Evolutionary conservation across 2,888 invertebrate species (phyloP), one percentile per base, ranked within the genome.

Genomic region (Cremastinae sp.): DNA sequence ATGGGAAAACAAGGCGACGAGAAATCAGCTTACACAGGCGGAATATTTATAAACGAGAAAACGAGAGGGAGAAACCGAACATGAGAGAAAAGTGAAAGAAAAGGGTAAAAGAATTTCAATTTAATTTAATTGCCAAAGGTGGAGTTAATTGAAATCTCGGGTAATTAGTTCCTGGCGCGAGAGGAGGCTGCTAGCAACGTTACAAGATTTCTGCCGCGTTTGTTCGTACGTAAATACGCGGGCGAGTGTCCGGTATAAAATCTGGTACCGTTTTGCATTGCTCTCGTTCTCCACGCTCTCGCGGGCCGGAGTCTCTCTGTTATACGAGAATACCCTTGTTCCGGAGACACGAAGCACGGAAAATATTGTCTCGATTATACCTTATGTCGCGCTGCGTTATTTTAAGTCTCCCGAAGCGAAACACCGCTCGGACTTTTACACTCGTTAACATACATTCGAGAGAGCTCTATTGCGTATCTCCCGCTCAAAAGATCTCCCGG

Each of bases 61-160:
- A 56, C 7, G 61, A 59, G 61, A 59, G 14, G 47, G 8, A 45
- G n/a, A 14, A 49, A 49, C 28, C 5, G 28, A 49, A 47, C 12
- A 18, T 4, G 3, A 45, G 36, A 36, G 18, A 54, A 58, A 49
- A 68, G 68, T 7, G 56, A 62, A 72, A 76, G 75, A 76, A 76
- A 76, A 72, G 68, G 68, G 72, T 56, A 77, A 54, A 80, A 79
- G 82, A 80, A 83, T 80, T 80, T 80, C 81, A 82, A 83, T 84
- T 83, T 84, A 81, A 84, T 84, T 84, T 83, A 82, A 83, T 84
- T 84, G 83, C 83, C 80, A 74, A 81, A 83, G 83, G 80, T 81
- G 78, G 77, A 28, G 78, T 84, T 85, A 84, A 85, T 85, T 82
- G 82, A 84, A 84, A 84, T 80, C 79, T 79, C 80, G 79, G 80